Conservation (phyloP, 2,888 invertebrate genomes). For the Teinopalpus imperialis region DNA sequence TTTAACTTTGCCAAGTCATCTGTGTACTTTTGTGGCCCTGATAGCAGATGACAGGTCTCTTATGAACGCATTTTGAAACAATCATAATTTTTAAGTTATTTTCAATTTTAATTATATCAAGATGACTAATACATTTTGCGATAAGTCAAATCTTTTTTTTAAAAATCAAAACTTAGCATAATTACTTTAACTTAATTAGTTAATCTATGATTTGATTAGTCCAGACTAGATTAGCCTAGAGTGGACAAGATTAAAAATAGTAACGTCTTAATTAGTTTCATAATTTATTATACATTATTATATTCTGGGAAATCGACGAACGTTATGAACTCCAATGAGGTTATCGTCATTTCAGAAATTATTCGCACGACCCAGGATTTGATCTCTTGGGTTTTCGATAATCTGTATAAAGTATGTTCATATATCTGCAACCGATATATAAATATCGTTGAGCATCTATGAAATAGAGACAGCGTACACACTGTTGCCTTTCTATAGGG, state of each 20-base stretch:
- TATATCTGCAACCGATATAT: slow-evolving; percentile 15
- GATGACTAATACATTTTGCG: no score
- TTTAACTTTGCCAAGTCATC: slow-evolving; percentile 26
- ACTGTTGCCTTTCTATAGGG: slow-evolving; percentile 30
- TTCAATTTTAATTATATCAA: no score
- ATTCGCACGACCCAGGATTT: slow-evolving; percentile 25
- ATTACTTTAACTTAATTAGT: no score
- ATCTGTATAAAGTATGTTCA: slow-evolving; percentile 15
- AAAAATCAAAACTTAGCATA: no score
- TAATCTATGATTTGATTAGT: no score
- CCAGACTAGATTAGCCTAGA: no score
- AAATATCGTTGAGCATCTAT: slow-evolving; percentile 17
- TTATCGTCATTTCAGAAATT: slow-evolving; percentile 14
- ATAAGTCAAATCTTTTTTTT: no score
- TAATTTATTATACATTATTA: not conserved
- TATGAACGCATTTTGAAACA: not conserved
- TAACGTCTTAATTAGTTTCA: not conserved
- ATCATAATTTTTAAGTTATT: no score
- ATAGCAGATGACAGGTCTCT: slow-evolving; percentile 17
- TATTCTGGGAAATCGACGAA: slow-evolving; percentile 3
- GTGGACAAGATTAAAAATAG: not conserved
- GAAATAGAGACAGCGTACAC: slow-evolving; percentile 29
- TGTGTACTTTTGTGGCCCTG: slow-evolving; percentile 15
- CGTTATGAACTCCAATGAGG: slow-evolving; percentile 7
- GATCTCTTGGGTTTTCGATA: slow-evolving; percentile 19